Percentiles rank a stretch among this genome's conserved stretches.
Conservation (phyloP, 2,888 invertebrate genomes). For the Prosapia bicincta region DNA sequence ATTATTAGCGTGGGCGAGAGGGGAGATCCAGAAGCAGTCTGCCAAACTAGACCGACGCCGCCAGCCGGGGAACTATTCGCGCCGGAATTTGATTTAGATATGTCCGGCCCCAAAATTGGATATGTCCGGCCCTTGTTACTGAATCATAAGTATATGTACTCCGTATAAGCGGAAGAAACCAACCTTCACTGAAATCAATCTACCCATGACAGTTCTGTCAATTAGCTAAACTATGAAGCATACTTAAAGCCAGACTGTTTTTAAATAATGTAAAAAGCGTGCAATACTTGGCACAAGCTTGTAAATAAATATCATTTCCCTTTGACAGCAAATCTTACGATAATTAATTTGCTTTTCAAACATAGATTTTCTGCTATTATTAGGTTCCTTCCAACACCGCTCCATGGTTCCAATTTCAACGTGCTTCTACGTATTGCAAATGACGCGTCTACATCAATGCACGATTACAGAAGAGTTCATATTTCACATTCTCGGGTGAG, state of each 20-base stretch:
- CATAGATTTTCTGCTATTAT: neutral
- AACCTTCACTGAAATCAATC: neutral
- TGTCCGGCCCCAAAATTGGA: neutral
- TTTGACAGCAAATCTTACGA: neutral
- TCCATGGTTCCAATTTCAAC: neutral
- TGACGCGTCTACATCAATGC: neutral
- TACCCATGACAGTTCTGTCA: neutral
- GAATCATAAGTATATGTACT: too few species aligned
- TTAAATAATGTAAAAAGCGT: neutral
- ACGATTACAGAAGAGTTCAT: neutral
- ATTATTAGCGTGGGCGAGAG: neutral
- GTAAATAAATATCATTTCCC: neutral
- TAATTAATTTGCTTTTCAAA: neutral
- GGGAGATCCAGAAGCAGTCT: neutral
- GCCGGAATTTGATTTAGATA: constrained; percentile 2
- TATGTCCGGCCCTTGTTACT: neutral
- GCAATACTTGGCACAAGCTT: neutral
- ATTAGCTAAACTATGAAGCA: neutral
- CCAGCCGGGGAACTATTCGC: neutral
- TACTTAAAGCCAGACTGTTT: neutral
- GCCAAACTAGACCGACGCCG: neutral
- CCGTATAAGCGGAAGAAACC: neutral
- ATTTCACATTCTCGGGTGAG: too few species aligned
- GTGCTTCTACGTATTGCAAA: neutral
- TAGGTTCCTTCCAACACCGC: too few species aligned